Evolutionary conservation across 2,113 vertebrate species (phyloP).

Genomic region (Manacus vitellinus): DNA sequence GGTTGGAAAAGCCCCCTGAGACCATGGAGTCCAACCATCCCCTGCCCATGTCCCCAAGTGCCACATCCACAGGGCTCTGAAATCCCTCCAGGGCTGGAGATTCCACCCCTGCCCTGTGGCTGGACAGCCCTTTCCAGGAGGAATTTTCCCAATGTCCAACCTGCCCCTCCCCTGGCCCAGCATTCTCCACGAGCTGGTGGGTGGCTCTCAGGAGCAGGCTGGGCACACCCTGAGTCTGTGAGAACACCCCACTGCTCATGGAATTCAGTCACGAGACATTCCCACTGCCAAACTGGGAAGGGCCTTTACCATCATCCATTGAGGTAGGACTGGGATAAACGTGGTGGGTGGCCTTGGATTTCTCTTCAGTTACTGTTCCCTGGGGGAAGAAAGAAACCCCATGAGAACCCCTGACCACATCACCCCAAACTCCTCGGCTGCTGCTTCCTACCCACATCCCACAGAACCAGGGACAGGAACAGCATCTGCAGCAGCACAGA

Average conservation of each 20-base stretch:
- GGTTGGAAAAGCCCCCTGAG: background rate
- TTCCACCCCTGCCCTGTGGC: background rate
- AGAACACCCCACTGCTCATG: background rate
- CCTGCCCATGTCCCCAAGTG: background rate
- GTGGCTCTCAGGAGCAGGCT: background rate
- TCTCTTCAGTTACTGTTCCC: constrained; percentile 95
- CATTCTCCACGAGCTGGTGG: background rate
- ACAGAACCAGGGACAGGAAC: background rate
- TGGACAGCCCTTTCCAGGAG: background rate
- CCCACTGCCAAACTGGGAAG: background rate
- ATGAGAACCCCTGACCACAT: background rate
- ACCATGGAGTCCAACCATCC: background rate
- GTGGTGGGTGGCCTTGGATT: constrained; percentile 93
- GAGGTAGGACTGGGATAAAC: constrained; percentile 87
- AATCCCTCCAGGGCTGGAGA: background rate
- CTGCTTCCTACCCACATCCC: background rate
- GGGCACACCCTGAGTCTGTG: fast-evolving
- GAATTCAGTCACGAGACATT: background rate
- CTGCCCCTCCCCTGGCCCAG: background rate
- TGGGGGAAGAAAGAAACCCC: constrained; percentile 34
- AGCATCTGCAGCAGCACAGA: background rate
- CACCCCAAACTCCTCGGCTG: background rate
- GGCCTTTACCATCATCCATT: constrained; percentile 87
- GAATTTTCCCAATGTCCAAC: background rate
- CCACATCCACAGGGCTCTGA: background rate